phyloP scores from a whole-genome alignment of 2,113 vertebrate species.

The Crotophaga sulcirostris region DNA sequence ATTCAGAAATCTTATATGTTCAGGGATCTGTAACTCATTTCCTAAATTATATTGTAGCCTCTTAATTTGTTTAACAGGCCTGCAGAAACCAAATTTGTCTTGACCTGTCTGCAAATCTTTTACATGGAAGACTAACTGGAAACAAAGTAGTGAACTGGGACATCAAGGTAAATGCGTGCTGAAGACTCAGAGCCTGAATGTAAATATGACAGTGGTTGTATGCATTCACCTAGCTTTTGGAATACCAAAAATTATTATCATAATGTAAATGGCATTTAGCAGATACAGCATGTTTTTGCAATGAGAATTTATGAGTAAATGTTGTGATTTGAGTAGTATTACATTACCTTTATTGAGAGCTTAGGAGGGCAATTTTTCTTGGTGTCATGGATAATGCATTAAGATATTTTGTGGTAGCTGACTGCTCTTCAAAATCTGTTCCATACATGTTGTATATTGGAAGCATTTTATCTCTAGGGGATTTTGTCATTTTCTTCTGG shows the following conservation, averaged over 20 bases:
- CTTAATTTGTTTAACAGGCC: conserved; percentile 77
- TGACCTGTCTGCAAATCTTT: conserved; percentile 89
- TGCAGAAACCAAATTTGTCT: conserved; percentile 94
- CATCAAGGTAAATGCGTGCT: conserved; percentile 84
- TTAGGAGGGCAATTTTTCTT: neutral
- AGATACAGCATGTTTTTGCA: neutral
- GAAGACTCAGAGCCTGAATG: neutral
- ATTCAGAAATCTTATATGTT: neutral
- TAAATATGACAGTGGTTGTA: neutral
- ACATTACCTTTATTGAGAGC: neutral
- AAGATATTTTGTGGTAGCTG: neutral
- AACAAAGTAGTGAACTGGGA: conserved; percentile 99
- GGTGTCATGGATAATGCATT: neutral
- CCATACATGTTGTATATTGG: neutral
- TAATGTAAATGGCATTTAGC: neutral
- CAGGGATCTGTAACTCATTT: neutral
- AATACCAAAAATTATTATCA: neutral
- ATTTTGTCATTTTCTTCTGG: neutral
- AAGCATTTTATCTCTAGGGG: neutral
- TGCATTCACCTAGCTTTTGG: neutral
- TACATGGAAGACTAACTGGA: conserved; percentile 95
- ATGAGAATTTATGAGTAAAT: neutral
- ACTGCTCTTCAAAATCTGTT: neutral
- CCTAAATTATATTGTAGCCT: neutral
- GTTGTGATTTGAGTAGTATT: neutral